Evolutionary conservation across 2,797 vertebrate species (phyloP).

Genomic region (Thripadectes ignobilis): DNA sequence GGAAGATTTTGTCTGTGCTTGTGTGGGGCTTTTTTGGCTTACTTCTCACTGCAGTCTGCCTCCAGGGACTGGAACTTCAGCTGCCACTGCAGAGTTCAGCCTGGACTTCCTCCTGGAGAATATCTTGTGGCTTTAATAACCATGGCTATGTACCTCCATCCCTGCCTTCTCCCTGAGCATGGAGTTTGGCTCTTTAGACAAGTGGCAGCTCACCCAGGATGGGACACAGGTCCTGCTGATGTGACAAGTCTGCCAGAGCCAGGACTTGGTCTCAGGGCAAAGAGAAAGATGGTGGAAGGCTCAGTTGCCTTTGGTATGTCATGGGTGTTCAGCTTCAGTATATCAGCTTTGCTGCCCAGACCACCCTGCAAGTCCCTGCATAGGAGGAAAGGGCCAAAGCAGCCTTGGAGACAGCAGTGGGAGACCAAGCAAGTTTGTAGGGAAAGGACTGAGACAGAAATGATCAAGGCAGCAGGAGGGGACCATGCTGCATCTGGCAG

Average conservation of each 20-base stretch:
- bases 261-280: background rate
- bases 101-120: background rate
- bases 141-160: background rate
- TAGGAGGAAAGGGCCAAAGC: background rate
- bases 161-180: background rate
- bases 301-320: background rate
- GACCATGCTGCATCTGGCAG: background rate
- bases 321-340: background rate
- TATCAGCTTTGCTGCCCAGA: background rate
- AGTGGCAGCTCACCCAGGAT: background rate
- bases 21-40: background rate
- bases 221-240: background rate
- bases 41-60: background rate
- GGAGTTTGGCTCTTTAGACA: background rate
- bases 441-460: background rate
- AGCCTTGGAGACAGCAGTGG: background rate
- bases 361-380: background rate
- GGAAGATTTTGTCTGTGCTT: background rate
- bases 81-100: background rate
- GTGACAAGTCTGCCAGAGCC: background rate
- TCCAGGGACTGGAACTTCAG: background rate
- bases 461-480: background rate
- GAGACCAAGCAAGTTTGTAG: background rate
- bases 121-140: slow-evolving; percentile 3
- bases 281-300: background rate